phyloP scores from a whole-genome alignment of 2,888 invertebrate genomes.

The Drosophila peninsularis region DNA sequence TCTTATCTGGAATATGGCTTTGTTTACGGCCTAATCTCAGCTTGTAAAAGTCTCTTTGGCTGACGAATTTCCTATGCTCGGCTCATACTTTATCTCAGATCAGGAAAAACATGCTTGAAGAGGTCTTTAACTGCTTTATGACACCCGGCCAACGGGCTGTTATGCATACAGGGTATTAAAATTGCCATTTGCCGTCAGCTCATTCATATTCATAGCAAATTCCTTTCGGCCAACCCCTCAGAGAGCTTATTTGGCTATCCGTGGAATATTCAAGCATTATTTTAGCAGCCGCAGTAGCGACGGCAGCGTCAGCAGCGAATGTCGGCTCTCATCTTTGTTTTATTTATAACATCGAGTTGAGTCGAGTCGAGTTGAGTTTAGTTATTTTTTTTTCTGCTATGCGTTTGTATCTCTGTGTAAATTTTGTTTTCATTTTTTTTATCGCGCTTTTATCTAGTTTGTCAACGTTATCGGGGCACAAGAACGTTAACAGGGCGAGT shows the following conservation, averaged over 20 bases:
- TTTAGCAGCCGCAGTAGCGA: constrained; percentile 17
- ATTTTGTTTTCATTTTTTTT: constrained; percentile 66
- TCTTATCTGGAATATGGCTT: constrained; percentile 1
- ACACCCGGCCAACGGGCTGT: not conserved
- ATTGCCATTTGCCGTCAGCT: constrained; percentile 45
- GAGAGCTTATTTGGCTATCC: constrained; percentile 39
- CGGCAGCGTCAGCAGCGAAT: constrained; percentile 2
- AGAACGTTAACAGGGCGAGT: constrained; percentile 45
- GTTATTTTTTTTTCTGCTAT: constrained; percentile 5
- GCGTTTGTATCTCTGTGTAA: constrained; percentile 45
- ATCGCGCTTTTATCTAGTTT: constrained; percentile 78
- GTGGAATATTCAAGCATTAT: constrained; percentile 45
- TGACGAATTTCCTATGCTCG: not conserved
- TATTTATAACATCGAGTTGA: constrained; percentile 67
- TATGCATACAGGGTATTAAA: constrained; percentile 38
- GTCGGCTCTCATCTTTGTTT: constrained; percentile 56
- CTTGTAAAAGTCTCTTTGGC: not conserved
- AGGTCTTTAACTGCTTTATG: constrained; percentile 5
- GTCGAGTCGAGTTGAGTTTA: constrained; percentile 12
- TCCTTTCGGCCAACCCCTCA: not conserved
- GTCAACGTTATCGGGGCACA: constrained; percentile 68
- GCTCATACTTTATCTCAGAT: constrained; percentile 3
- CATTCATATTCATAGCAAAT: constrained; percentile 69
- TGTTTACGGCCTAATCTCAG: not conserved
- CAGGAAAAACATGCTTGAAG: not conserved